Conservation (phyloP, 2,888 invertebrate species). For the Drosophila paramelanica region DNA sequence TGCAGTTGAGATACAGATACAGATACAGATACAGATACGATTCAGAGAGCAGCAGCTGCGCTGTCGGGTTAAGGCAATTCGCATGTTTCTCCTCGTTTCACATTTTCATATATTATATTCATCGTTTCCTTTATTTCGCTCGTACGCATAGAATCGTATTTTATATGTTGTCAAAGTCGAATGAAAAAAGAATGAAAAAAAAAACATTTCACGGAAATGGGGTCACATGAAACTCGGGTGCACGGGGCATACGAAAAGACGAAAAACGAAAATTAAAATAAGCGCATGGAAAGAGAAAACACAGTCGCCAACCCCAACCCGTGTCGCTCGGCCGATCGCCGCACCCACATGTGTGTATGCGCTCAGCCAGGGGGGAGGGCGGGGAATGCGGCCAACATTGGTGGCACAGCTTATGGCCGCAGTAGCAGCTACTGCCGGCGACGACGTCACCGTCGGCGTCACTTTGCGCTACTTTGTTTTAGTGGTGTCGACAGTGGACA, state of each 20-base stretch:
- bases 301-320: slow-evolving; percentile 18
- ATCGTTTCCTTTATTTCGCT: slow-evolving; percentile 22
- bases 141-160: slow-evolving; percentile 6
- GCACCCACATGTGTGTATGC: slow-evolving; percentile 67
- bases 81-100: slow-evolving; percentile 51
- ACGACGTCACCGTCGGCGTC: slow-evolving; percentile 35
- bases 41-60: slow-evolving; percentile 57
- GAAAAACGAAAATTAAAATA: slow-evolving; percentile 69
- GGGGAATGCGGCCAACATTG: slow-evolving; percentile 40
- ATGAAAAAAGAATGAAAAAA: slow-evolving; percentile 62
- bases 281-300: slow-evolving; percentile 65
- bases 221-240: slow-evolving; percentile 69
- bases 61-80: slow-evolving; percentile 63
- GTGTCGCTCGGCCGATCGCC: slow-evolving; percentile 68
- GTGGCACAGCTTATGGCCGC: slow-evolving; percentile 41
- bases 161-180: slow-evolving; percentile 42
- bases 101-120: slow-evolving; percentile 26
- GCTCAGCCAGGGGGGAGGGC: background rate
- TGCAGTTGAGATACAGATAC: slow-evolving; percentile 13
- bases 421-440: slow-evolving; percentile 41
- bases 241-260: slow-evolving; percentile 51
- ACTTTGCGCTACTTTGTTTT: slow-evolving; percentile 65
- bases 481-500: slow-evolving; percentile 77
- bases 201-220: slow-evolving; percentile 77
- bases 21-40: background rate